Evolutionary conservation across 2,888 invertebrate species (phyloP).

Genomic region (Epirrhoe tristata): DNA sequence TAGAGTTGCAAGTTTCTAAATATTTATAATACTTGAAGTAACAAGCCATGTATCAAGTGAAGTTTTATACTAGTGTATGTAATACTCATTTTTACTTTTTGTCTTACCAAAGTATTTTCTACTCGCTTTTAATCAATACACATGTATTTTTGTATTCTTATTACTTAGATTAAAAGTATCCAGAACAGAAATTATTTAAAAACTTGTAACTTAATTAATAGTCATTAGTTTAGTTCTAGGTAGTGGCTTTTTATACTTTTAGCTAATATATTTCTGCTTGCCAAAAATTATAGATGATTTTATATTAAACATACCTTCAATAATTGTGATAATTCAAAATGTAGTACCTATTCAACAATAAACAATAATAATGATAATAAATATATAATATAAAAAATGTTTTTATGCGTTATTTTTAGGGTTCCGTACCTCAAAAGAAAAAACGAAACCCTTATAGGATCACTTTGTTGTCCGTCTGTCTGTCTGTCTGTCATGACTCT

Average conservation of each 20-base stretch:
- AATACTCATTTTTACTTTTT: not conserved
- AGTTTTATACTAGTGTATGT: too few species aligned
- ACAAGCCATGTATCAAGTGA: too few species aligned
- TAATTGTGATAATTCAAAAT: not conserved
- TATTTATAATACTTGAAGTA: too few species aligned
- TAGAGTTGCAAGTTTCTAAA: too few species aligned
- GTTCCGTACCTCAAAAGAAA: too few species aligned
- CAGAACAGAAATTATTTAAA: conserved; percentile 4
- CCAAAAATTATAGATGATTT: conserved; percentile 2
- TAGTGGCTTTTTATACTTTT: not conserved
- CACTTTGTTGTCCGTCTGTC: too few species aligned
- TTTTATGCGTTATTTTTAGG: too few species aligned
- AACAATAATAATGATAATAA: not conserved
- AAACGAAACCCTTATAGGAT: too few species aligned
- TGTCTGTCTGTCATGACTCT: too few species aligned
- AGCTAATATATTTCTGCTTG: conserved; percentile 2
- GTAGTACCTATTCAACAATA: not conserved
- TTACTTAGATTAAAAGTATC: conserved; percentile 9
- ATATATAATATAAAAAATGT: too few species aligned
- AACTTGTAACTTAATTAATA: not conserved
- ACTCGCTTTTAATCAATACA: not conserved
- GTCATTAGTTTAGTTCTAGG: not conserved
- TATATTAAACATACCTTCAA: not conserved
- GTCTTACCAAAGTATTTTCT: conserved; percentile 33
- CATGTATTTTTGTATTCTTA: not conserved